phyloP scores from a whole-genome alignment of 1,140 invertebrate genomes.

The Platorchestia sp. region DNA sequence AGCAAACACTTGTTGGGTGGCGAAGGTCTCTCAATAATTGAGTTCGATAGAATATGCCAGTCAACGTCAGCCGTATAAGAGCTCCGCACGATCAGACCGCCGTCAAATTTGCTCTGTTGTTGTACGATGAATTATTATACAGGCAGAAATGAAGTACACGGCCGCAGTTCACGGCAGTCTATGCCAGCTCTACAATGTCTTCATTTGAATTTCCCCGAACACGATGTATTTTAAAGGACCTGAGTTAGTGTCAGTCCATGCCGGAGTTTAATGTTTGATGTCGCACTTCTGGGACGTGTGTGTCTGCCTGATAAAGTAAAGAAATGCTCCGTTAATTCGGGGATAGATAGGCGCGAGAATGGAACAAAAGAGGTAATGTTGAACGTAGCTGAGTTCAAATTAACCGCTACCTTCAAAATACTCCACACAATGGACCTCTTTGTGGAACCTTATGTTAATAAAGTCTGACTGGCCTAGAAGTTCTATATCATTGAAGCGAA shows the following conservation, averaged over 20 bases:
- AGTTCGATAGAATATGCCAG: constrained; percentile 48
- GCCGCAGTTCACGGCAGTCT: background rate
- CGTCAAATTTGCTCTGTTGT: background rate
- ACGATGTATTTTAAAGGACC: background rate
- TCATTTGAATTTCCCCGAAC: background rate
- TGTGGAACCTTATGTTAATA: no score
- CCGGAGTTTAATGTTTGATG: background rate
- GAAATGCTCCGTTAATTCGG: no score
- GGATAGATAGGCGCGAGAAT: no score
- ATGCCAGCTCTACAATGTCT: background rate
- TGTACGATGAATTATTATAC: background rate
- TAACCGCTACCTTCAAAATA: no score
- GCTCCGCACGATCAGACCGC: background rate
- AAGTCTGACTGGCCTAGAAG: no score
- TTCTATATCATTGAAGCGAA: no score
- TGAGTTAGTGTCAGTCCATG: background rate
- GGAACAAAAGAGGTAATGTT: no score
- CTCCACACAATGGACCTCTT: no score
- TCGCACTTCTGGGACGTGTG: background rate
- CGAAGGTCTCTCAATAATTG: constrained; percentile 27
- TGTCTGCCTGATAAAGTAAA: no score
- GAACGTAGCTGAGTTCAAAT: no score
- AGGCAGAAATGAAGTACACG: background rate
- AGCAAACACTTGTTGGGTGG: constrained; percentile 47
- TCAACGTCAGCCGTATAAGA: constrained; percentile 35